phyloP scores from a whole-genome alignment of 2,113 vertebrate genomes.

The Holacanthus passer region DNA sequence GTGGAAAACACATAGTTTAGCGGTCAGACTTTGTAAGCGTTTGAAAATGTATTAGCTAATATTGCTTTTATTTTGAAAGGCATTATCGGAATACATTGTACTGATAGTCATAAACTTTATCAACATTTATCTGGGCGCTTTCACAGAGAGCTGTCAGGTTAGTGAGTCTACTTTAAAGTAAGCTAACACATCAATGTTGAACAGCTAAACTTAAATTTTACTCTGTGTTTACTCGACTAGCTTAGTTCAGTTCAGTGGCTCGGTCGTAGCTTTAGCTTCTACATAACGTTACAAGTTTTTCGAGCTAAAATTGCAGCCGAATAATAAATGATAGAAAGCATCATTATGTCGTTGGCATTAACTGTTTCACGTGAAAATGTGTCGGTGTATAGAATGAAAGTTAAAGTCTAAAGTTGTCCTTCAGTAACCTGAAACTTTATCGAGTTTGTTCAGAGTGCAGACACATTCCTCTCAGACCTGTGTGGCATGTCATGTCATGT shows the following conservation, averaged over 20 bases:
- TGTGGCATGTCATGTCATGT: neutral
- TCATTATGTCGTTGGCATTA: neutral
- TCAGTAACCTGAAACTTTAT: neutral
- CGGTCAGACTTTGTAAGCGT: no score
- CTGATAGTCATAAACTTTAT: neutral
- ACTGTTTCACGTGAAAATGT: neutral
- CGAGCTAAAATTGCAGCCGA: neutral
- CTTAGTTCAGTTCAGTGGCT: neutral
- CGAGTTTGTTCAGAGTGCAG: no score
- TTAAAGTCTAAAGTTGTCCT: neutral
- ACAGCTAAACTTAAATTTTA: no score
- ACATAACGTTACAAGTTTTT: neutral
- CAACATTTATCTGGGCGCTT: neutral
- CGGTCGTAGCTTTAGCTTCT: neutral
- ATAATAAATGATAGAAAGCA: neutral
- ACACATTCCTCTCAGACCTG: neutral
- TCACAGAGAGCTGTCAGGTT: neutral
- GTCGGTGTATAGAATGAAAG: neutral
- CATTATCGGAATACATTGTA: fast-evolving
- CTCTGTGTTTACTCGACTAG: neutral
- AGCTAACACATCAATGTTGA: neutral
- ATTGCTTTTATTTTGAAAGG: slow-evolving; percentile 42
- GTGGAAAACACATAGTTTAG: no score
- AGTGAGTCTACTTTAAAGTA: neutral
- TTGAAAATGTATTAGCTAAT: no score